Base-by-base conservation (phyloP, 2,113 vertebrate genomes). In the Illadopsis cleaveri region DNA sequence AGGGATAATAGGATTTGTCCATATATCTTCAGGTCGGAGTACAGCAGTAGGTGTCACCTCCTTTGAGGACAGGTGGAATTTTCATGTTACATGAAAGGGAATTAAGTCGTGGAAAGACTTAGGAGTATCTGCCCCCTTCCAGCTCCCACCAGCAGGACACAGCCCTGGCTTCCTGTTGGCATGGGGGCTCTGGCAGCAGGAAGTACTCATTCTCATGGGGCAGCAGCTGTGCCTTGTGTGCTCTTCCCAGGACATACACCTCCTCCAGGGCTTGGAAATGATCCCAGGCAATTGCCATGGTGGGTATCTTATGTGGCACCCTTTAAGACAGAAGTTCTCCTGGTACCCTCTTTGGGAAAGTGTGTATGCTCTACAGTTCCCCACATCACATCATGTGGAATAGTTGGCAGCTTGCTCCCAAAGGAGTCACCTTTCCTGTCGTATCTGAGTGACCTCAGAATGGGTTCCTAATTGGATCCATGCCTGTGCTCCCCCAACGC, bases 381-480 rank as follows among this genome's bases (percentile, higher is more conserved):
- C 71, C 54, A n/a, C 37, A 42, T 50, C 69, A 61, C 28, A n/a
- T 28, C 6, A 2, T 45, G 51, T 5, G 5, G 64, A 86, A 54
- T 28, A 73, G 71, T 30, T 91, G 79, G 79, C 82, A 90, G 76
- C 56, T 33, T 18, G 31, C 30, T 93, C 68, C 85, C 88, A 62
- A 70, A 90, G 64, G 79, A 90, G n/a, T 47, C 65, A 66, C 84
- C 92, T 65, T 93, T 96, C 64, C 47, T 86, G 86, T 81, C 3
- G 0, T 60, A 53, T 77, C 65, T 86, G 53, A 81, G 51, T 93
- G 90, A 93, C 92, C 90, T 89, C 1, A 0, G 68, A 84, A 88
- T 0, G 28, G 37, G 24, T 51, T 92, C 48, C 79, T 96, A 89
- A 93, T 94, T 93, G 72, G 60, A 95, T 90, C 72, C 90, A 90